These are phyloP conservation scores for Bubo bubo DNA, from an alignment of 2,113 vertebrate genomes.

Conservation along the genomic window DNA sequence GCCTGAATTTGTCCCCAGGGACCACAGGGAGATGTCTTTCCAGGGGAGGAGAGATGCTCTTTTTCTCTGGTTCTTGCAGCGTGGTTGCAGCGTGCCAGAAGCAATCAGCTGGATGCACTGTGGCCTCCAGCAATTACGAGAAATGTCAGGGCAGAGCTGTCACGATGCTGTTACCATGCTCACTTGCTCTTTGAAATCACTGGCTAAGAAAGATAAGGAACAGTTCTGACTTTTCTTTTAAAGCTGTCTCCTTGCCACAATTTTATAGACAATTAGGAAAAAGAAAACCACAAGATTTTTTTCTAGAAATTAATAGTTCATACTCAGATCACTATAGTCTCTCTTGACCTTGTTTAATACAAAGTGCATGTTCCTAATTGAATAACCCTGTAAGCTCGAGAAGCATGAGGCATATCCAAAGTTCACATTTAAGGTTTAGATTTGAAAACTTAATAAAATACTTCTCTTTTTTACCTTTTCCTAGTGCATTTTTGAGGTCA, in stretches of 20 bases:
- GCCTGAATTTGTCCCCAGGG: not conserved
- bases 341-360: not conserved
- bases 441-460: constrained; percentile 26
- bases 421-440: not conserved
- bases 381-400: not conserved
- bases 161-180: not conserved
- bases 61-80: not conserved
- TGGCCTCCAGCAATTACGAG: not conserved
- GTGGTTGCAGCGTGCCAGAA: not conserved
- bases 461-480: constrained; percentile 19
- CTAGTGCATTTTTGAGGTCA: constrained; percentile 3
- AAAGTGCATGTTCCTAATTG: not conserved
- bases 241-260: not conserved
- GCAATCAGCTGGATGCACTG: not conserved
- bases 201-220: not conserved
- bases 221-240: not conserved
- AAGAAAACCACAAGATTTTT: not conserved
- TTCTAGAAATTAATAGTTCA: not conserved
- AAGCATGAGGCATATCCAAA: not conserved
- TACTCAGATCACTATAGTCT: not conserved
- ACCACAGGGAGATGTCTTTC: not conserved
- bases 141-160: not conserved
- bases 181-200: not conserved
- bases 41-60: not conserved
- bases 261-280: not conserved